Evolutionary conservation across 2,113 vertebrate genomes (phyloP), one percentile per base, ranked within the genome.

Genomic region (Turdus rufiventris): DNA sequence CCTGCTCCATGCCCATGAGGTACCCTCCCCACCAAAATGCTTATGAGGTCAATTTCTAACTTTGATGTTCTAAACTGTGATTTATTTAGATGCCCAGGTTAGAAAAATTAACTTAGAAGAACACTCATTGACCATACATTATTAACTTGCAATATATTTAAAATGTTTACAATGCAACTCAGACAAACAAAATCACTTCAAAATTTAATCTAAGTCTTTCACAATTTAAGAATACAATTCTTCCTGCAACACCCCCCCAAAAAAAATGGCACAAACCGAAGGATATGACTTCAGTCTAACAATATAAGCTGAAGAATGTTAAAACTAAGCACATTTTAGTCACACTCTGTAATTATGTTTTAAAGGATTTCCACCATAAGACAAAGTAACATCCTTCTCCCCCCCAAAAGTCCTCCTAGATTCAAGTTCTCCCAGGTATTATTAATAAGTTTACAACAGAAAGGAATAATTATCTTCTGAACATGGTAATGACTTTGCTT

Each of bases 191-290:
- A 86, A 71, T 23, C 5, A 58, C 13, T 62, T 18, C 1, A 85
- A 82, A 65, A 86, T 33, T 21, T 33, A 40, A 58, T 24, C 23
- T 31, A 70, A 61, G 12, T 28, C 12, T 73, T 62, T 54, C 38
- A 60, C 9, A 48, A 38, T 3, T 57, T 50, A 40, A 54, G 31
- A 78, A 75, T 9, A 45, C 5, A 62, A 13, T 33, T 66, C 18
- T 26, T 48, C 8, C 14, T 7, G 10, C 17, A 28, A 4, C 1
- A 3, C 2, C 4, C 1, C 10, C 8, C 5, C 2, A 4, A 28
- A 67, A 47, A 47, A 47, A 45, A 33, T 20, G 25, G 48, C n/a
- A 43, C 17, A 23, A 92, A 61, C 14, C 36, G n/a, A 91, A 82
- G 20, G 13, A 16, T 24, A 48, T 15, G 1, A 58, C 18, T 38